These are phyloP conservation scores for Drosophila sordidapex DNA, from an alignment of 2,888 invertebrate species.

Conservation along the genomic window DNA sequence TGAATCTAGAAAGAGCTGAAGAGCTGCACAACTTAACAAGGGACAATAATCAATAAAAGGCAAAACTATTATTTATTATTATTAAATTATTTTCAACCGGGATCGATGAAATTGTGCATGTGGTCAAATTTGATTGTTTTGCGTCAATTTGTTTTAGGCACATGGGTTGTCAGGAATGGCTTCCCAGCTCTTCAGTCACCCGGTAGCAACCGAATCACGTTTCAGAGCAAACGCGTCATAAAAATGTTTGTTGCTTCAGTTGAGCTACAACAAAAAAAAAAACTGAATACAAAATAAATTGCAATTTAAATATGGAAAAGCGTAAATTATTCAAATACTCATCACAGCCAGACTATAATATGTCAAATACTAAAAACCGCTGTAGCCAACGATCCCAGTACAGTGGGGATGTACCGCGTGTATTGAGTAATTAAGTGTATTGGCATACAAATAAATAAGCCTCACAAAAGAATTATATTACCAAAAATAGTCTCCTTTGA, in stretches of 20 bases:
- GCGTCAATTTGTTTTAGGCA: slow-evolving; percentile 58
- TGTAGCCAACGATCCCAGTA: not conserved
- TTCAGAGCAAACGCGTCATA: slow-evolving; percentile 46
- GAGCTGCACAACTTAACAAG: not conserved
- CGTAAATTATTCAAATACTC: slow-evolving; percentile 49
- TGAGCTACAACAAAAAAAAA: slow-evolving; percentile 18
- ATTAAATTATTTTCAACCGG: slow-evolving; percentile 23
- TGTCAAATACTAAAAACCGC: slow-evolving; percentile 3
- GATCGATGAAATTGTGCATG: slow-evolving; percentile 2
- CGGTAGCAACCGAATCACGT: slow-evolving; percentile 11
- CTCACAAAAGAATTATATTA: not conserved
- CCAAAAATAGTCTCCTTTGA: too few relatives aligned
- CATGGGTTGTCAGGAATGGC: slow-evolving; percentile 38
- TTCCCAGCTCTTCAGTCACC: not conserved
- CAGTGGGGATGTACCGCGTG: not conserved
- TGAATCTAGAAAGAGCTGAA: not conserved
- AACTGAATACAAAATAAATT: slow-evolving; percentile 29
- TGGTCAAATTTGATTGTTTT: slow-evolving; percentile 10
- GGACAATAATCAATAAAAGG: not conserved
- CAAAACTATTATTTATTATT: too few relatives aligned
- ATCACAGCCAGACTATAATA: slow-evolving; percentile 25
- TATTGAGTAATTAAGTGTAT: slow-evolving; percentile 1
- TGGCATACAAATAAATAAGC: not conserved
- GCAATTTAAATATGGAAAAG: slow-evolving; percentile 47
- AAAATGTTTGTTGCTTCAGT: slow-evolving; percentile 51